Base-by-base conservation (phyloP, 2,797 vertebrate genomes). In the Crocodylus rhombifer region DNA sequence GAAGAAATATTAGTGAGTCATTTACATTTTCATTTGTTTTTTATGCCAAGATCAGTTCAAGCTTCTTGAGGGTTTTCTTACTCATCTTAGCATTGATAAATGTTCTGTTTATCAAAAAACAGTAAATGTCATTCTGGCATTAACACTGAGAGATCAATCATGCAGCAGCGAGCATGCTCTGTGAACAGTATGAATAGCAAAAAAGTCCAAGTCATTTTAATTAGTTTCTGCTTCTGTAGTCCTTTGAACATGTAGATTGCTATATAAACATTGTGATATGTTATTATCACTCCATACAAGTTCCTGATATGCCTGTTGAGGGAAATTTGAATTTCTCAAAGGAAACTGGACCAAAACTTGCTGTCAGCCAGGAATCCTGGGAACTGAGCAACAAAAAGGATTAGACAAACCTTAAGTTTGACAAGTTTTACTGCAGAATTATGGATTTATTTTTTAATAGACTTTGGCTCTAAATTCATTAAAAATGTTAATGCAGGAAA, bases 361-460 rank as follows among this genome's bases (percentile, higher is more conserved):
- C 67, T 76, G 92, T 87, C 90, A 82, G 65, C 65, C 56, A 89
- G 17, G 81, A 97, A 92, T 92, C 79, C 84, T 94, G 96, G 93
- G 89, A 97, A 94, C 5, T 77, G 33, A 96, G 51, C 61, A 95
- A 86, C 80, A 90, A 91, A 93, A 96, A 77, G 67, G 74, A 95
- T 96, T 96, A 96, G 65, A 77, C 87, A 88, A 96, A 87, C 67
- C 20, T 4, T 76, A 56, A 86, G 28, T 94, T 77, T 77, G 88
- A 91, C 76, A 94, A 94, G 65, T 90, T 78, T 56, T 89, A 30
- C 33, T 65, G 16, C 26, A 74, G 75, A 96, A 95, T 95, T 89
- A 95, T 56, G 90, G 75, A 94, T 82, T 94, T 95, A 84, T 94
- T 96, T 96, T 94, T 96, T 92, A 97, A 96, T 92, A 91, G 84